A percentile compares a stretch with the other conserved stretches of the same genome.
Evolutionary conservation across 2,888 invertebrate genomes (phyloP).

Genomic region (Yponomeuta malinellus): DNA sequence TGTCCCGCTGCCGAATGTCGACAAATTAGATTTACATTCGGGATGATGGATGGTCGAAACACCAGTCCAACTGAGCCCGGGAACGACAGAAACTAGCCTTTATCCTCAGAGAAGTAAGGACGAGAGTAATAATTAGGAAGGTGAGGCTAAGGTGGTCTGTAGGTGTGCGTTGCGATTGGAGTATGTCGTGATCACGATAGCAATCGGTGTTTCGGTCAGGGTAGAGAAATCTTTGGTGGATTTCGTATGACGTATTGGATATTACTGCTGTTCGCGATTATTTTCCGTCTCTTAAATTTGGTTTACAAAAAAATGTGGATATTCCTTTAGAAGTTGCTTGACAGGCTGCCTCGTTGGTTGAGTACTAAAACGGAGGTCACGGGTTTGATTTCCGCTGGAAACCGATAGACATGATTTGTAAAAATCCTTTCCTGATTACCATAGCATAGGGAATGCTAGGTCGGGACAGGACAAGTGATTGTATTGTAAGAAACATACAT

Average conservation of each 20-base stretch:
- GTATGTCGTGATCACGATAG: conserved; percentile 12
- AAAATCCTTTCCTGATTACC: too few species aligned
- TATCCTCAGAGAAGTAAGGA: not conserved
- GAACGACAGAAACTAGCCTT: not conserved
- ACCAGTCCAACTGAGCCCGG: not conserved
- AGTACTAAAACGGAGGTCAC: too few species aligned
- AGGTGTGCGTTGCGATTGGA: conserved; percentile 13
- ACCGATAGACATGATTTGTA: too few species aligned
- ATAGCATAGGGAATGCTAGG: too few species aligned
- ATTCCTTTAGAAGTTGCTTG: too few species aligned
- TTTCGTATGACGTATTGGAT: not conserved
- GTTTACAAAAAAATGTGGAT: too few species aligned
- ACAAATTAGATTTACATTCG: conserved; percentile 66
- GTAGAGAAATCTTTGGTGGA: conserved; percentile 5
- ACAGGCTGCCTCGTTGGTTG: too few species aligned
- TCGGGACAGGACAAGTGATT: too few species aligned
- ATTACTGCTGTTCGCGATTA: not conserved
- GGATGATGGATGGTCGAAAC: conserved; percentile 56
- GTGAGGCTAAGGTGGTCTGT: not conserved
- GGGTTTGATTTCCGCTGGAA: too few species aligned
- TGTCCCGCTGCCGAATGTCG: conserved; percentile 48
- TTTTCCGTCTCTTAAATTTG: too few species aligned
- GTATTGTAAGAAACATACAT: too few species aligned
- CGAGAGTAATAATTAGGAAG: not conserved
- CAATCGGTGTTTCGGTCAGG: conserved; percentile 12